Conservation (phyloP, 35 echinoderm and acorn worm genomes). For the Apostichopus parvimensis region DNA sequence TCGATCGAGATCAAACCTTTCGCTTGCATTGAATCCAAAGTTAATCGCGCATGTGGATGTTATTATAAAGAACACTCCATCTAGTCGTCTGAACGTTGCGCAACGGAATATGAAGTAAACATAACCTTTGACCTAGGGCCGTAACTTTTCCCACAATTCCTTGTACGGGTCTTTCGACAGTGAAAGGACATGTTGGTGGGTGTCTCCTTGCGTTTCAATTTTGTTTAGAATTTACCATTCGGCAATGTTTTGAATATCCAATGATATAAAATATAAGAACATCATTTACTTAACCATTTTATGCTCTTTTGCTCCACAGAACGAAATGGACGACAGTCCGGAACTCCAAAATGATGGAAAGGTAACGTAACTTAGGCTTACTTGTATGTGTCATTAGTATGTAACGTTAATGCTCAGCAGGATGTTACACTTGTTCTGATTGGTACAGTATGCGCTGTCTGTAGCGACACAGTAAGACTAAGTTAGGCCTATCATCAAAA, state of each 20-base stretch:
- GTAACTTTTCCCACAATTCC: slow-evolving; percentile 49
- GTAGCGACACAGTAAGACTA: too few species aligned
- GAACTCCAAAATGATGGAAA: slow-evolving; percentile 80
- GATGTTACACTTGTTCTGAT: slow-evolving; percentile 2
- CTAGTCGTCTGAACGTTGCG: not conserved
- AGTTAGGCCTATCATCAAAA: too few species aligned
- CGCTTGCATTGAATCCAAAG: too few species aligned
- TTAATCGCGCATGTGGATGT: too few species aligned
- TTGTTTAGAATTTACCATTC: not conserved
- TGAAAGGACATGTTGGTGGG: slow-evolving; percentile 48
- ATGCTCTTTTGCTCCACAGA: slow-evolving; percentile 62
- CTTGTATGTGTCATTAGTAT: not conserved
- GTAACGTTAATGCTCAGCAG: not conserved
- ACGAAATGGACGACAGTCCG: slow-evolving; percentile 94
- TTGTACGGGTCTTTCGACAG: slow-evolving; percentile 15
- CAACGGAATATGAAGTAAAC: slow-evolving; percentile 9
- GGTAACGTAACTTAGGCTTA: slow-evolving; percentile 1
- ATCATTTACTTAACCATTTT: too few species aligned
- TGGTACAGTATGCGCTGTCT: not conserved
- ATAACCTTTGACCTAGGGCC: slow-evolving; percentile 45
- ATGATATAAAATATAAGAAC: slow-evolving; percentile 15
- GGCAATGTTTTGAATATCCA: not conserved
- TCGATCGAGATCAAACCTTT: too few species aligned
- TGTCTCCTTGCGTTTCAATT: slow-evolving; percentile 19
- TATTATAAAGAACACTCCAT: not conserved